These are phyloP conservation scores for Redunca redunca DNA, from an alignment of 2,113 vertebrate species.

Conservation along the genomic window DNA sequence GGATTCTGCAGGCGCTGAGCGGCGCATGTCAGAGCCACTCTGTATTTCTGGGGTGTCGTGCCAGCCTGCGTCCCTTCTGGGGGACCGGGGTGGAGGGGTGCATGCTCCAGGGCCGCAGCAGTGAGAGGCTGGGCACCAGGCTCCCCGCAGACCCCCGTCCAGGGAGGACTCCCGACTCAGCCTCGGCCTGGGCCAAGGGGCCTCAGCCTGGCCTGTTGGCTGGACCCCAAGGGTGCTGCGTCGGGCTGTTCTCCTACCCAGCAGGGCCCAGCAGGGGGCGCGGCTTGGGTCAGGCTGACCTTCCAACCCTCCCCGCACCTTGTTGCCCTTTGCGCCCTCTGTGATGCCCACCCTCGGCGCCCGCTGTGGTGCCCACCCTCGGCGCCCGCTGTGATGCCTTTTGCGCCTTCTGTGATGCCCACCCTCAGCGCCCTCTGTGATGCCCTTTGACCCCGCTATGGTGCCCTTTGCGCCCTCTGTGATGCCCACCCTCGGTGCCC, in stretches of 20 bases:
- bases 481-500: too few relatives aligned
- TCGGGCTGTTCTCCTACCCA: rapidly evolving
- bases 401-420: too few relatives aligned
- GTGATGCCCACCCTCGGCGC: too few relatives aligned
- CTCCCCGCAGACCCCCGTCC: background rate
- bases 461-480: too few relatives aligned
- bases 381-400: too few relatives aligned
- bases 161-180: background rate
- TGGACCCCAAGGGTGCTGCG: rapidly evolving
- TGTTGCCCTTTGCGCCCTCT: too few relatives aligned
- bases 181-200: too few relatives aligned
- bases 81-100: rapidly evolving
- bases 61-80: background rate
- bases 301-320: rapidly evolving
- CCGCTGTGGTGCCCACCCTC: too few relatives aligned
- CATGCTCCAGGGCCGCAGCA: rapidly evolving
- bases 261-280: background rate
- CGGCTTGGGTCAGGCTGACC: background rate
- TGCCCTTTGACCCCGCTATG: too few relatives aligned
- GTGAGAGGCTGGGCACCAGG: background rate
- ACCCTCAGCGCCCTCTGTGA: rapidly evolving
- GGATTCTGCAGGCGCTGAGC: too few relatives aligned
- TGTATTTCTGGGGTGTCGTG: background rate
- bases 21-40: background rate
- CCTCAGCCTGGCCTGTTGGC: background rate